phyloP scores from a whole-genome alignment of 2,113 vertebrate genomes.

The Pangasianodon gigas region DNA sequence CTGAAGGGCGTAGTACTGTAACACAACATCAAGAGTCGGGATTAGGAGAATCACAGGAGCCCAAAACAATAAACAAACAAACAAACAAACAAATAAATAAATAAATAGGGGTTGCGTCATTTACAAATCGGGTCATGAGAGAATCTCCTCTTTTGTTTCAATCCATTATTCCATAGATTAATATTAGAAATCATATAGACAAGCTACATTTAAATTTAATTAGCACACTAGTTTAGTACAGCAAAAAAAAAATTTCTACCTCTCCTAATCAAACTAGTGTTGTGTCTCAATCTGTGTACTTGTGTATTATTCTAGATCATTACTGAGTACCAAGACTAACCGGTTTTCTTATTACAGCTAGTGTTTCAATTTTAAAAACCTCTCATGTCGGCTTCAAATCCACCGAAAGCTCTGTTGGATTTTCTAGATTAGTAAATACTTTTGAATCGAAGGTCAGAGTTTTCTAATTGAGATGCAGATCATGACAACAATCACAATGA shows the following conservation, averaged over 20 bases:
- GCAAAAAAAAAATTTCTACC: too few relatives aligned
- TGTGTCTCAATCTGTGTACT: neutral
- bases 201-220: too few relatives aligned
- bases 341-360: neutral
- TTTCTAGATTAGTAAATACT: neutral
- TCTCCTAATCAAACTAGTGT: neutral
- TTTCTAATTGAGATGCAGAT: neutral
- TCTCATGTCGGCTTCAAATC: neutral
- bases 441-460: neutral
- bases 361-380: neutral
- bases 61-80: neutral
- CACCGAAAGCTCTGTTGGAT: neutral
- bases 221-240: too few relatives aligned
- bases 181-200: neutral
- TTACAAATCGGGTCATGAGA: neutral
- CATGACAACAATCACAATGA: neutral
- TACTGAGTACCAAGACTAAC: neutral
- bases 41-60: neutral
- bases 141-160: neutral
- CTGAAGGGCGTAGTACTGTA: slow-evolving; percentile 98
- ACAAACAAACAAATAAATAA: neutral
- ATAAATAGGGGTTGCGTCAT: neutral
- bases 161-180: neutral
- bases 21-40: slow-evolving; percentile 45
- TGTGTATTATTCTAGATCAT: neutral